Evolutionary conservation across 2,888 invertebrate genomes (phyloP).

Genomic region (Dexiosoma caninum): DNA sequence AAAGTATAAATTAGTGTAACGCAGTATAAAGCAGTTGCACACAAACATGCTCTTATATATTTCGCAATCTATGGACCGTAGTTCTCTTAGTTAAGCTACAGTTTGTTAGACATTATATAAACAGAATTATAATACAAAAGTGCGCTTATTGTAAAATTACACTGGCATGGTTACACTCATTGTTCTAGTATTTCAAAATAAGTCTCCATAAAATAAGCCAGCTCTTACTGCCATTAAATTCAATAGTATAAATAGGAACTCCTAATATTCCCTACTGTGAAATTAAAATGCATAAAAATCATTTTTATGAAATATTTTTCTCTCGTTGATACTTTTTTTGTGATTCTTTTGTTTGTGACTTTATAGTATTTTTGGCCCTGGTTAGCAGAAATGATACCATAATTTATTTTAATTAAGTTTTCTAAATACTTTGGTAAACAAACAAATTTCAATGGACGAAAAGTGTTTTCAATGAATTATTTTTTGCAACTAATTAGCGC

Average conservation of each 20-base stretch:
- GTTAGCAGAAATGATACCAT: conserved; percentile 26
- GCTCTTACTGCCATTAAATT: background rate
- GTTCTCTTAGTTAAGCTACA: too few relatives aligned
- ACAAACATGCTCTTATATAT: too few relatives aligned
- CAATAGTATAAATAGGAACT: too few relatives aligned
- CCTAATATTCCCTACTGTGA: background rate
- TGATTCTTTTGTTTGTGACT: background rate
- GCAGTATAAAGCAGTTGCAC: too few relatives aligned
- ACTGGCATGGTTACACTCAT: too few relatives aligned
- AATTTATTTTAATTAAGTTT: conserved; percentile 50
- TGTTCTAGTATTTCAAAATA: too few relatives aligned
- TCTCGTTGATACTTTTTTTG: background rate
- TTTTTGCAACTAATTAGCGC: conserved; percentile 56
- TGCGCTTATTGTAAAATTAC: too few relatives aligned
- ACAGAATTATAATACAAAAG: too few relatives aligned
- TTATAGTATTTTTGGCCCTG: background rate
- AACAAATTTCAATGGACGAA: conserved; percentile 24
- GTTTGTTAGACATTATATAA: too few relatives aligned
- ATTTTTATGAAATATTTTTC: background rate
- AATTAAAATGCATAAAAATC: background rate
- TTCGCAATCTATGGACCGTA: too few relatives aligned
- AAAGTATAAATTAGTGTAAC: too few relatives aligned
- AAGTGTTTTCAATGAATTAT: conserved; percentile 45
- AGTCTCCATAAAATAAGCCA: too few relatives aligned
- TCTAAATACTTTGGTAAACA: conserved; percentile 28